Conservation (phyloP, 2,113 vertebrate species). For the Anarhynchus alexandrinus region DNA sequence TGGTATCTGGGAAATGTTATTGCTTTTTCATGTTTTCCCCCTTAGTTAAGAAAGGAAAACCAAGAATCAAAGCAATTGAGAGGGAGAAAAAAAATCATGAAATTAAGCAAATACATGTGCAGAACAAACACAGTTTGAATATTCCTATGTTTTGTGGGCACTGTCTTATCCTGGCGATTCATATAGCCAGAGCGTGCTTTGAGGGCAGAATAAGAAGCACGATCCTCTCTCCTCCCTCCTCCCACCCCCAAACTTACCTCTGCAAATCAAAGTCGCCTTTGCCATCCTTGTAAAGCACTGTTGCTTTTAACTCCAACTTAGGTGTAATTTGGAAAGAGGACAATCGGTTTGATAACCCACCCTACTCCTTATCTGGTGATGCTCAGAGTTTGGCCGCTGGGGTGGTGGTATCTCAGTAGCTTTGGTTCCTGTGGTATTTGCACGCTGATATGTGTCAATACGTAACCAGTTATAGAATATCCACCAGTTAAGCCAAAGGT, state of each 20-base stretch:
- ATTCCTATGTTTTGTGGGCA: neutral
- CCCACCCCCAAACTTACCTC: neutral
- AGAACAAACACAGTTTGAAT: neutral
- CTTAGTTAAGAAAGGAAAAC: neutral
- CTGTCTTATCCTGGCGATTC: fast-evolving
- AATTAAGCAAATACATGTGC: neutral
- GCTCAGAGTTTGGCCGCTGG: neutral
- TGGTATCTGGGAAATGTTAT: neutral
- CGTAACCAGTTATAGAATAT: fast-evolving
- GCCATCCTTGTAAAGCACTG: neutral
- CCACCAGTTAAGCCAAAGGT: neutral
- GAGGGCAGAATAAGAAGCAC: neutral
- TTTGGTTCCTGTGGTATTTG: neutral
- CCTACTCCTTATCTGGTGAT: neutral
- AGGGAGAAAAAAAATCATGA: neutral
- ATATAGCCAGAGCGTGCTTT: neutral
- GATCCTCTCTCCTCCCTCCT: neutral
- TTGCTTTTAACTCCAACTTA: neutral
- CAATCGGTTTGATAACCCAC: neutral
- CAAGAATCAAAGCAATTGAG: neutral
- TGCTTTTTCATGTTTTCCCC: neutral
- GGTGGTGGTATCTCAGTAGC: neutral
- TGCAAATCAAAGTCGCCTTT: neutral
- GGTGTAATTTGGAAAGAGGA: neutral
- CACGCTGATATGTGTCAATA: fast-evolving